These are phyloP conservation scores for Orchestia grillus DNA, from an alignment of 1,140 invertebrate genomes.

Conservation along the genomic window DNA sequence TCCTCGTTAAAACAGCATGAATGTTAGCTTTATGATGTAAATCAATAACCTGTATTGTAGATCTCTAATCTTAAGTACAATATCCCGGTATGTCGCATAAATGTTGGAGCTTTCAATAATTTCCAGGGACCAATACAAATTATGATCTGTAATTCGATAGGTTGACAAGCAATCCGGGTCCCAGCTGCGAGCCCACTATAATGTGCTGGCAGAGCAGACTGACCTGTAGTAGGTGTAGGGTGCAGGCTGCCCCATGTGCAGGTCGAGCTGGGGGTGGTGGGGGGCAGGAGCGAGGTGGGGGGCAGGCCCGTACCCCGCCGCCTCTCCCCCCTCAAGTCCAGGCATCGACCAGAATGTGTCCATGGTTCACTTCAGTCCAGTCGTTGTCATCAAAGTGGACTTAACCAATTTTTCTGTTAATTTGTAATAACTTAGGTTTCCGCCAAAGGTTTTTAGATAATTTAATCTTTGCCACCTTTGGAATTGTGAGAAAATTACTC, in stretches of 20 bases:
- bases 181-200: not conserved
- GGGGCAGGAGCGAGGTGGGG: not conserved
- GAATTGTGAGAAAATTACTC: not conserved
- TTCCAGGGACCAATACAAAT: too few species aligned
- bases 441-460: not conserved
- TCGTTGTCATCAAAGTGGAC: not conserved
- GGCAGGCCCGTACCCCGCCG: not conserved
- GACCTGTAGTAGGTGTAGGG: slow-evolving; percentile 32
- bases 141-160: too few species aligned
- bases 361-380: not conserved
- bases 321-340: not conserved
- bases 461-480: not conserved
- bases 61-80: not conserved
- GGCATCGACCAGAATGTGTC: slow-evolving; percentile 10
- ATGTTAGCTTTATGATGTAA: not conserved
- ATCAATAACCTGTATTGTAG: not conserved
- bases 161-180: not conserved
- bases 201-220: not conserved
- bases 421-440: not conserved
- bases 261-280: slow-evolving; percentile 45
- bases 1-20: not conserved
- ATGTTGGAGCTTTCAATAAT: not conserved
- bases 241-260: slow-evolving; percentile 36
- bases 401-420: not conserved
- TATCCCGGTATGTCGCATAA: not conserved